Conservation (phyloP, 2,113 vertebrate genomes). For the Notarius lentiginosus region DNA sequence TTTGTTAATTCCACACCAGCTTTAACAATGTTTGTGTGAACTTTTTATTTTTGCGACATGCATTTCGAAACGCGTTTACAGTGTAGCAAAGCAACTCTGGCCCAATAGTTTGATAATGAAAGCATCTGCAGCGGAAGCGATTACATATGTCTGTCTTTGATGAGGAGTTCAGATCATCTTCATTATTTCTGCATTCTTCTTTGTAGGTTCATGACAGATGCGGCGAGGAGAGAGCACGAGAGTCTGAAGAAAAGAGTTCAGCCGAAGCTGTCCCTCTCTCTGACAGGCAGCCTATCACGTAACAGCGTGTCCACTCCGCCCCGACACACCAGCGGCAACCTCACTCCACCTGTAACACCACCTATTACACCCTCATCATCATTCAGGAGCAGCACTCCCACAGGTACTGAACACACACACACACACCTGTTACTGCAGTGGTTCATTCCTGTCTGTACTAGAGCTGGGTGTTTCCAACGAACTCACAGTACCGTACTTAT, state of each 20-base stretch:
- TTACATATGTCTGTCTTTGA: neutral
- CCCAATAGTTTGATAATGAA: slow-evolving; percentile 45
- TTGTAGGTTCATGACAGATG: slow-evolving; percentile 94
- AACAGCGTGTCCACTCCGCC: slow-evolving; percentile 88
- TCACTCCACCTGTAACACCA: slow-evolving; percentile 96
- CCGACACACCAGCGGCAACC: slow-evolving; percentile 93
- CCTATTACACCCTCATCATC: slow-evolving; percentile 97
- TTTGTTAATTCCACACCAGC: slow-evolving; percentile 72
- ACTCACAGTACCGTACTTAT: neutral
- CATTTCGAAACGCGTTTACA: slow-evolving; percentile 65
- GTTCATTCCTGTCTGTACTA: neutral
- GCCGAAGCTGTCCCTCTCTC: slow-evolving; percentile 88
- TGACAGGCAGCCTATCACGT: slow-evolving; percentile 85
- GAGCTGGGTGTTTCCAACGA: neutral
- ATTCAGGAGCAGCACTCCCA: slow-evolving; percentile 95
- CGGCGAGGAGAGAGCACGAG: slow-evolving; percentile 92
- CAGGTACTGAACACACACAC: slow-evolving; percentile 73
- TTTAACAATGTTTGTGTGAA: slow-evolving; percentile 68
- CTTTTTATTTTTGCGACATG: slow-evolving; percentile 67
- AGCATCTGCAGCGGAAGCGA: slow-evolving; percentile 26
- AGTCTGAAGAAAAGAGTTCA: slow-evolving; percentile 92
- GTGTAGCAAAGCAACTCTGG: slow-evolving; percentile 54
- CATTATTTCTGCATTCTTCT: neutral
- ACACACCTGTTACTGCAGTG: neutral
- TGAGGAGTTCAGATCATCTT: too few relatives aligned